These are phyloP conservation scores for Pampusana beccarii DNA, from an alignment of 2,113 vertebrate genomes.

Conservation along the genomic window DNA sequence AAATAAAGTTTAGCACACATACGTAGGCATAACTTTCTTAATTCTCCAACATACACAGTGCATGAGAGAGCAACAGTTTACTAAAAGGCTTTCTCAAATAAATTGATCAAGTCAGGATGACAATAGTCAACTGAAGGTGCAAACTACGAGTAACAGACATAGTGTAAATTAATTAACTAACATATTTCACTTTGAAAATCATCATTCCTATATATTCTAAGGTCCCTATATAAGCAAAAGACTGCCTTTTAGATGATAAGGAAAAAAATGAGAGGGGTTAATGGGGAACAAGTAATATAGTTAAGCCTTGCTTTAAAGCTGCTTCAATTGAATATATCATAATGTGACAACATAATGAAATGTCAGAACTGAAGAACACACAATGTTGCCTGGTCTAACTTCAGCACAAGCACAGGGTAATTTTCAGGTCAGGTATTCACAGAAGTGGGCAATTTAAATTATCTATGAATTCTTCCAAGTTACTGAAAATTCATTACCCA, in stretches of 20 bases:
- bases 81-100: background rate
- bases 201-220: background rate
- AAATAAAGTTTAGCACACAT: background rate
- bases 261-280: background rate
- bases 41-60: background rate
- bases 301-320: background rate
- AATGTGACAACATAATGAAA: slow-evolving; percentile 16
- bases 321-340: background rate
- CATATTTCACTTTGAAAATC: background rate
- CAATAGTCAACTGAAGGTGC: background rate
- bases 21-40: background rate
- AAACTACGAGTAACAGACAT: background rate
- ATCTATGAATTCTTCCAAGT: slow-evolving; percentile 61
- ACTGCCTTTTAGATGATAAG: background rate
- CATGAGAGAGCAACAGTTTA: background rate
- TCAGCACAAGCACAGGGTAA: slow-evolving; percentile 24
- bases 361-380: slow-evolving; percentile 41
- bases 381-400: background rate
- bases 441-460: slow-evolving; percentile 63
- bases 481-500: slow-evolving; percentile 55
- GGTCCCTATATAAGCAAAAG: background rate
- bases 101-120: background rate
- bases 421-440: slow-evolving; percentile 44
- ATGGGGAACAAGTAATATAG: background rate
- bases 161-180: background rate